phyloP scores from a whole-genome alignment of 1,140 invertebrate genomes.

The Bombus turneri region DNA sequence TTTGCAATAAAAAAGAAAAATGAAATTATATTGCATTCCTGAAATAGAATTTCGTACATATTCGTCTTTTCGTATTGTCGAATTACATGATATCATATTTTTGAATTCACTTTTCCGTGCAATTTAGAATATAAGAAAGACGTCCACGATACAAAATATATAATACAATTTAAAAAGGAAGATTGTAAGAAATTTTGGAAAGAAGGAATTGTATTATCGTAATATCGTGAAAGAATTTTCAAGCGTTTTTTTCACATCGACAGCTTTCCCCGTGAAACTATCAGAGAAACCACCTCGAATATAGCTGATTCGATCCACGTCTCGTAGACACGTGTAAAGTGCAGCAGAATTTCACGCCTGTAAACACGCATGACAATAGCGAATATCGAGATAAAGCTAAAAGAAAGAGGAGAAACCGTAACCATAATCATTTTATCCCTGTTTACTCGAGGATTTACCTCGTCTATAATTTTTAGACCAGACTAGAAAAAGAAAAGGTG shows the following conservation, averaged over 20 bases:
- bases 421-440: background rate
- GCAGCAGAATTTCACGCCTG: background rate
- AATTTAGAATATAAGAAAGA: background rate
- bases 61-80: accelerated
- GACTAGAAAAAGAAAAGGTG: background rate
- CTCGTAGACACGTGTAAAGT: no score
- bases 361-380: no score
- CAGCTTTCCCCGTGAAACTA: background rate
- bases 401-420: background rate
- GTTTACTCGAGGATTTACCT: background rate
- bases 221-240: background rate
- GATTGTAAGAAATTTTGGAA: background rate
- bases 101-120: background rate
- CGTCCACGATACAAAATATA: background rate
- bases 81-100: background rate
- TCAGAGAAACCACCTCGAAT: no score
- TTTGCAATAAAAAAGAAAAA: background rate
- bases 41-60: background rate
- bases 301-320: no score
- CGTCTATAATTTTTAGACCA: background rate
- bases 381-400: background rate
- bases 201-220: background rate
- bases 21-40: background rate
- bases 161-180: background rate
- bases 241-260: background rate